Base-by-base conservation (phyloP, 2,797 vertebrate species). In the Heliangelus exortis region DNA sequence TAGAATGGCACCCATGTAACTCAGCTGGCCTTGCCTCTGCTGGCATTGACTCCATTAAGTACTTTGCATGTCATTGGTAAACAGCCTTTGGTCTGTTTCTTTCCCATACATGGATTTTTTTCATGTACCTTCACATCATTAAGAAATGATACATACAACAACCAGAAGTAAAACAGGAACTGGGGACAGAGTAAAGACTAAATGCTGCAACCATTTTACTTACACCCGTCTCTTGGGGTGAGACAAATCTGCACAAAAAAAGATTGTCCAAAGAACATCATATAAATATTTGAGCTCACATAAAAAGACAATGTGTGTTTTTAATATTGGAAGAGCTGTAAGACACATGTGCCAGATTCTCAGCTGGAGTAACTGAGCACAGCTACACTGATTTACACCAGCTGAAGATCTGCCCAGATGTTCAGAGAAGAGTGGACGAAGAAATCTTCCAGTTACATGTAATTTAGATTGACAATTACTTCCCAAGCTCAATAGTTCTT, bases 351-450 rank as follows among this genome's bases (percentile, higher is more conserved):
- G 82, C 84, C 89, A 91, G 79, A 84, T 84, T 93, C 89, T 95
- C 92, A 91, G 87, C 84, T 93, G 89, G 82, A 94, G 84, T 94
- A 94, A 91, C 83, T 50, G 75, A 89, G 62, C 33, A 36, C 16
- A 81, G 51, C 68, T 69, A 80, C 17, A 13, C 4, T 17, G 76
- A 86, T 88, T 93, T 95, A 88, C 79, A 95, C 69, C 79, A 91
- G 84, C 79, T 95, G 92, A 89, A 89, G 72, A 16, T 87, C 54
- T 92, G 71, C 73, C 80, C 84, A 88, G 84, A 92, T 91, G 66
- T 92, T 81, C 57, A 59, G 87, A 88, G 79, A 92, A 67, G 82
- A 65, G 45, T 85, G 73, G 84, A 84, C 61, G 58, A 34, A 93
- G 69, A 92, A 95, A 69, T 90, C 73, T 84, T 91, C 62, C 62